Base-by-base conservation (phyloP, 2,113 vertebrate species). In the Nesogale talazaci region DNA sequence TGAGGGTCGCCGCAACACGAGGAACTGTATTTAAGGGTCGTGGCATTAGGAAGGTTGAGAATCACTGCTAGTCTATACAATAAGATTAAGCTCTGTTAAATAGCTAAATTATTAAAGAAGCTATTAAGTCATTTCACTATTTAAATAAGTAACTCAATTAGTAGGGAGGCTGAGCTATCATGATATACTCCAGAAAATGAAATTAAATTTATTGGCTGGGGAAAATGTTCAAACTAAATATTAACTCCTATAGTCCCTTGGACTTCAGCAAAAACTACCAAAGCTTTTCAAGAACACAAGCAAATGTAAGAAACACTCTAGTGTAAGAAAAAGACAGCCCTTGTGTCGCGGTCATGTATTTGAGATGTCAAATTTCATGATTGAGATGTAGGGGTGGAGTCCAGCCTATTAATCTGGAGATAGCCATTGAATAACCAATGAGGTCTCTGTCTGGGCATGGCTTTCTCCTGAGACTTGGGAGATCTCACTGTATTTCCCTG, bases 71-170 rank as follows among this genome's bases (percentile, higher is more conserved):
- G n/a, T n/a, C 93, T 94, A 10, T 25, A 97, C 78, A 87, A 96
- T 88, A 96, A 78, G 77, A 94, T 40, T 83, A 77, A 97, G 67
- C 42, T 96, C 94, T 97, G 57, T 89, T 95, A 95, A 95, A 91
- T 72, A 93, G 90, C 40, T 97, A 96, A 98, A 98, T 97, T 97
- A 96, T 97, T 97, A 96, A 97, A 97, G 78, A 97, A 91, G 74
- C 94, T 96, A 95, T 96, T 97, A 97, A 97, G 88, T 40, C 56
- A 96, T 96, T 97, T 94, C 74, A 92, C 89, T 88, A 94, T 94
- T 93, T 97, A 96, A 98, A 97, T 94, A 93, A 84, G 46, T 91
- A 95, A 77, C 87, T 94, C 76, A 95, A 96, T 97, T 95, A 97
- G 87, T 79, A 96, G 88, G 22, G 52, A 96, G 86, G 70, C 96